Evolutionary conservation across 2,797 vertebrate genomes (phyloP), one percentile per base, ranked within the genome.

Genomic region (Neosilurus mollespiculum): DNA sequence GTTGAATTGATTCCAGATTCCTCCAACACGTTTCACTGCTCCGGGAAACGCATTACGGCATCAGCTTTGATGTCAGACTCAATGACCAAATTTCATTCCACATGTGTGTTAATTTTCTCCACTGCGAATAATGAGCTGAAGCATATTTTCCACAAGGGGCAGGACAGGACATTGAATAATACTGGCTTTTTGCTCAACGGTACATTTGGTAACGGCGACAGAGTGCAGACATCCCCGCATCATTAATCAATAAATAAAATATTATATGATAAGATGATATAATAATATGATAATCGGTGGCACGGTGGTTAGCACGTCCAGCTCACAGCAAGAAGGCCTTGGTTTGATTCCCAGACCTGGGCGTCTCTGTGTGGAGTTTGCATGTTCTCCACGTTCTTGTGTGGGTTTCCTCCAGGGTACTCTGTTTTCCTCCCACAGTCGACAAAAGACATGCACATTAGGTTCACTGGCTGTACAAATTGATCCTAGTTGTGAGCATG

Each of bases 21-120:
- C 78, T 51, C 77, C 69, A 54, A 84, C 73, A 67, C 66, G 65
- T 85, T 83, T 77, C 37, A 81, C 20, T 76, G 83, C 81, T 80
- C 66, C 59, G 22, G 54, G 56, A 85, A 85, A 77, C 4, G 16
- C 16, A 78, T 82, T 84, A 84, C 26, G 56, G 66, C 54, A 81
- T 37, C 26, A 4, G 22, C 82, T 76, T 75, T 78, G 71, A 84
- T 77, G 70, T 81, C 51, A 49, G 53, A 82, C n/a, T 1, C 2
- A 79, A 80, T 16, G 34, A 77, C 24, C 24, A 83, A 81, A 71
- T 77, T 83, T 37, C 51, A 76, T 37, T 62, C n/a, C 77, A 79
- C 65, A 80, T 78, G 81, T 86, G 81, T 80, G 77, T 59, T 76
- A 80, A 83, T 86, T 80, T 76, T 72, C 77, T 53, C 54, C 53